A percentile compares a stretch with the other conserved stretches of the same genome.
Conservation (phyloP, 2,797 vertebrate species). For the Channa striata region DNA sequence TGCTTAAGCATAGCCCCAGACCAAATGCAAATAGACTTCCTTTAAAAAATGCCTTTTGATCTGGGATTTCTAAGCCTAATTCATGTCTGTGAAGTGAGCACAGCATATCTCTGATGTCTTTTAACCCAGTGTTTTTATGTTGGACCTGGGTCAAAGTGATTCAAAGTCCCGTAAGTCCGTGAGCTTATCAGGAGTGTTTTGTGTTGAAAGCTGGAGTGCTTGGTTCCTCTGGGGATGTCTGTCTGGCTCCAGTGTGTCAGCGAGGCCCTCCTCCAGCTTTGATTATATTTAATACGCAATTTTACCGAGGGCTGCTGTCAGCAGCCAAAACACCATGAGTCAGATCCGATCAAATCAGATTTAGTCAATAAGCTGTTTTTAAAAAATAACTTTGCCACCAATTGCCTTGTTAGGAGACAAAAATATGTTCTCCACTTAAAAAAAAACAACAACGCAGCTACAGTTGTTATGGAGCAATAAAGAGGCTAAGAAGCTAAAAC, state of each 20-base stretch:
- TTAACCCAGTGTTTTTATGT: slow-evolving; percentile 58
- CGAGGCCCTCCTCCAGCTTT: slow-evolving; percentile 57
- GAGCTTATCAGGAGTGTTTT: slow-evolving; percentile 62
- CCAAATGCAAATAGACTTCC: slow-evolving; percentile 60
- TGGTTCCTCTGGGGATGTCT: slow-evolving; percentile 45
- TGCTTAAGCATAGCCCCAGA: slow-evolving; percentile 41
- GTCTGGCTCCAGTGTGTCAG: slow-evolving; percentile 27
- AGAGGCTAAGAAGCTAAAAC: neutral
- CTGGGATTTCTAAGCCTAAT: slow-evolving; percentile 55
- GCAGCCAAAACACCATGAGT: slow-evolving; percentile 55
- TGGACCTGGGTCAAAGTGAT: slow-evolving; percentile 64
- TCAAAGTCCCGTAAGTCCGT: slow-evolving; percentile 57
- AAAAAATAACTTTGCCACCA: slow-evolving; percentile 39
- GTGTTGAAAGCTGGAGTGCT: slow-evolving; percentile 30
- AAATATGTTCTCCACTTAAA: slow-evolving; percentile 26
- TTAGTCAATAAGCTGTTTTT: slow-evolving; percentile 54
- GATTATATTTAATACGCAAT: slow-evolving; percentile 69
- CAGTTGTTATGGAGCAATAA: neutral
- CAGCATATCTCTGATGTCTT: slow-evolving; percentile 46
- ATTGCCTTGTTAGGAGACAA: slow-evolving; percentile 29
- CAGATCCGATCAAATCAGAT: slow-evolving; percentile 65
- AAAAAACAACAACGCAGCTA: slow-evolving; percentile 13
- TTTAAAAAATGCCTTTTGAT: slow-evolving; percentile 58
- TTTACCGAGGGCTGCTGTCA: slow-evolving; percentile 47
- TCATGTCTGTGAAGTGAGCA: slow-evolving; percentile 27